phyloP scores from a whole-genome alignment of 1,140 invertebrate genomes.

The Diachasmimorpha longicaudata region DNA sequence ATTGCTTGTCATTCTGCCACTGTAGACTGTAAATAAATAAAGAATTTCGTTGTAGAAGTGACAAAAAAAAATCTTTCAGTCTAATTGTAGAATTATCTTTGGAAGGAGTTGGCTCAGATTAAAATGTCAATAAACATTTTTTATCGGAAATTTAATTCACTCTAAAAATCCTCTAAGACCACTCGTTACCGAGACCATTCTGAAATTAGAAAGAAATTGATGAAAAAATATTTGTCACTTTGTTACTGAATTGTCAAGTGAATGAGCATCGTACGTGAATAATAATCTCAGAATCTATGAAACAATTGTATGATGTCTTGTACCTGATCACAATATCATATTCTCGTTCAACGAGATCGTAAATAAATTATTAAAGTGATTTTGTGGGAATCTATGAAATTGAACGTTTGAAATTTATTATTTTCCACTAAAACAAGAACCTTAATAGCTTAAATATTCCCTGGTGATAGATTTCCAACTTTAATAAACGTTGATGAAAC shows the following conservation, averaged over 20 bases:
- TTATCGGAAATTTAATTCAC: neutral
- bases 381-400: neutral
- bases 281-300: neutral
- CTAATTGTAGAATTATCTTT: neutral
- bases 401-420: neutral
- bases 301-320: neutral
- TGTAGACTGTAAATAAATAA: neutral
- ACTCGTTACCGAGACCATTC: too few relatives aligned
- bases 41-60: neutral
- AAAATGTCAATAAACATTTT: neutral
- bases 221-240: neutral
- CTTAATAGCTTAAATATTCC: neutral
- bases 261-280: neutral
- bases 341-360: neutral
- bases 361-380: constrained; percentile 3
- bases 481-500: neutral
- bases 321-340: neutral
- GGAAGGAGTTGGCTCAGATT: neutral
- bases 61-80: neutral
- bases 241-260: neutral
- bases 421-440: neutral
- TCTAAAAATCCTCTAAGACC: neutral
- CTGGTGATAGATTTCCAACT: neutral
- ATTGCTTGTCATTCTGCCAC: neutral
- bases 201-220: too few relatives aligned